Evolutionary conservation across 2,113 vertebrate genomes (phyloP), one percentile per base, ranked within the genome.

Genomic region (Dromiciops gliroides): DNA sequence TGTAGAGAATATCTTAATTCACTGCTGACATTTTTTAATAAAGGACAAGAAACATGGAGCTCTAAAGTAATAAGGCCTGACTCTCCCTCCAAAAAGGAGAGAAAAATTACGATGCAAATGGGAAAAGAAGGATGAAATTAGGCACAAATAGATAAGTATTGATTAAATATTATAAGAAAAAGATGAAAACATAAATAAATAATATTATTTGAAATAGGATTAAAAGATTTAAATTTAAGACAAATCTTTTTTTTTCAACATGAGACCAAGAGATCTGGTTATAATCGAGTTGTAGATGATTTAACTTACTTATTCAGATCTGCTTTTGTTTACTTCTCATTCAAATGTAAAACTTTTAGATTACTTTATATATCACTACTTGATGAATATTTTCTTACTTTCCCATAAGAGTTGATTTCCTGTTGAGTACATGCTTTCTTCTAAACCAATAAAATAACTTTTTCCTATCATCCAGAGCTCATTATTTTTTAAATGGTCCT

Each of bases 401-500:
- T 53, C 56, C 37, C 5, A 53, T 90, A 67, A 67, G 67, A 75
- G 19, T 83, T 44, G n/a, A 83, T 44, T 83, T 83, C n/a, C n/a
- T 44, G 67, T 16, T 44, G 67, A 83, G 19, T 44, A 23, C 4
- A 44, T 8, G 16, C 37, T 83, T 75, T 75, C 11, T 19, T n/a
- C 5, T n/a, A 75, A n/a, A n/a, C 12, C 60, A 75, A 75, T n/a
- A 75, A 67, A n/a, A 75, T n/a, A 19, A 56, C 24, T 91, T 89
- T 67, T 88, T 3, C 48, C 90, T 89, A 24, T 51, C 23, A 91
- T 52, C 49, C 95, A 9, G 90, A 93, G 11, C 1, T 90, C 95
- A 90, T 90, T 52, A 93, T 94, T 95, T 94, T 95, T 90, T 31
- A 93, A 89, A 90, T 93, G 83, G 51, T 28, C 23, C 28, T 89